Base-by-base conservation (phyloP, 2,888 invertebrate genomes). In the Crossocerus cetratus region DNA sequence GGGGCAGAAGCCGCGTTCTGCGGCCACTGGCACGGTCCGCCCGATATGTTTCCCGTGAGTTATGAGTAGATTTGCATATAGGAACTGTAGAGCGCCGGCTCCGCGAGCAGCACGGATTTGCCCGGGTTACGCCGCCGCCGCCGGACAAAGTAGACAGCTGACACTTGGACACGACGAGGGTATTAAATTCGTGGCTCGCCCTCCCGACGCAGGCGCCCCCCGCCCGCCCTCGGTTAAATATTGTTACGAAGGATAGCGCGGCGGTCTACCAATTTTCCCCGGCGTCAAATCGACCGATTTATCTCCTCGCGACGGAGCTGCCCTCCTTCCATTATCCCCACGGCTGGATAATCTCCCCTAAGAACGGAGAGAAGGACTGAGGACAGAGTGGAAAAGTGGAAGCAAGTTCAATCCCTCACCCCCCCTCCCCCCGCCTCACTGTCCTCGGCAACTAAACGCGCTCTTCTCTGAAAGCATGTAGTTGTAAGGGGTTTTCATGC, bases 31-130 rank as follows among this genome's bases (percentile, higher is more conserved):
- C 32, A 70, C 66, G 66, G 64, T 53, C 77, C 68, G 74, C 75
- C 74, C 74, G 75, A 80, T 80, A 80, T 77, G 74, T 80, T 80
- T 68, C 67, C 66, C 54, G 67, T 82, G 84, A 83, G 83, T 85
- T 86, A 85, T 85, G 84, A 83, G 83, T 82, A 77, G 82, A 88
- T 88, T 88, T 88, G 85, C 87, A 88, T 81, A 79, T 86, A 85
- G 85, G 85, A 84, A 87, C 84, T 82, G 82, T 80, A 65, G 77
- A 73, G 68, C 73, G 74, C 69, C 82, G 83, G 84, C 82, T 86
- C 78, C 49, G 49, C 49, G 49, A 49, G 68, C 73, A 49, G 68
- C 73, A 75, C 69, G 83, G 83, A 84, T 82, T 86, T 79, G 78
- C 74, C 32, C 66, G 32, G 76, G 70, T 69, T 68, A 64, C 65